Percentiles rank a stretch among this genome's conserved stretches.
Evolutionary conservation across 2,888 invertebrate genomes (phyloP).

Genomic region (Odontothrips loti): DNA sequence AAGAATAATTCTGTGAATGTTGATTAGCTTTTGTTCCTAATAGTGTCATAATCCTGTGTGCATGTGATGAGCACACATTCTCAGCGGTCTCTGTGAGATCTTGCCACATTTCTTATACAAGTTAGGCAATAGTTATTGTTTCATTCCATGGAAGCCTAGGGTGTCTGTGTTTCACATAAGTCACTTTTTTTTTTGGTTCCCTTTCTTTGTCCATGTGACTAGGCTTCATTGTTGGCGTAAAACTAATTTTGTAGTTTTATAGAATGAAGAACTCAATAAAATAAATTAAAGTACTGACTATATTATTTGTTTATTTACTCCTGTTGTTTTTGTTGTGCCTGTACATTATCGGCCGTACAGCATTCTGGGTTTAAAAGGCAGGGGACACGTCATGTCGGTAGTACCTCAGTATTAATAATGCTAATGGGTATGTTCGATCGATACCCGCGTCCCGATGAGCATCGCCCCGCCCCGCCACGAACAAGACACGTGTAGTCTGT

Average conservation of each 20-base stretch:
- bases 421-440: too few relatives aligned
- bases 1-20: not conserved
- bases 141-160: slow-evolving; percentile 4
- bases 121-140: slow-evolving; percentile 6
- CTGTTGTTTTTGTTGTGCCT: not conserved
- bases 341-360: too few relatives aligned
- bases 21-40: not conserved
- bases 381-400: too few relatives aligned
- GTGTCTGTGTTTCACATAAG: not conserved
- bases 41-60: not conserved
- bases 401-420: too few relatives aligned
- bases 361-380: too few relatives aligned
- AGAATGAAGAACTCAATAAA: slow-evolving; percentile 30
- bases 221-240: not conserved
- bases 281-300: not conserved
- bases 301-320: not conserved
- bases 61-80: slow-evolving; percentile 7
- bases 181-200: not conserved
- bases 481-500: too few relatives aligned
- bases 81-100: slow-evolving; percentile 19
- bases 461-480: too few relatives aligned
- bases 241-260: slow-evolving; percentile 28
- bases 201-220: not conserved
- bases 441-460: too few relatives aligned
- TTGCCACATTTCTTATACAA: slow-evolving; percentile 23